These are phyloP conservation scores for Plodia interpunctella DNA, from an alignment of 1,140 invertebrate species.

Conservation along the genomic window DNA sequence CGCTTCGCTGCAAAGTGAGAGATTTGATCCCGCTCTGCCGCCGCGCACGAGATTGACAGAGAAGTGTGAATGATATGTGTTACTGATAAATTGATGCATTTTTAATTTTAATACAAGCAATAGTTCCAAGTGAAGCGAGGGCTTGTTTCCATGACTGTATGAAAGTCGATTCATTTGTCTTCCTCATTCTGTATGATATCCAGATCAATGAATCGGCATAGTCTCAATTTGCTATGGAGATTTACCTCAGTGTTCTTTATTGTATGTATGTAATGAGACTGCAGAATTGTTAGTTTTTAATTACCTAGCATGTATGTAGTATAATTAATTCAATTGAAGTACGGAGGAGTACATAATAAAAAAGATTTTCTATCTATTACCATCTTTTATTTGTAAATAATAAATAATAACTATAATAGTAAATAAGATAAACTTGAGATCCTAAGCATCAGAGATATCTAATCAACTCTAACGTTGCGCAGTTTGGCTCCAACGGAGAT, in stretches of 20 bases:
- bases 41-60: constrained; percentile 30
- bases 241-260: constrained; percentile 62
- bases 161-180: constrained; percentile 26
- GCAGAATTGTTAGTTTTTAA: constrained; percentile 73
- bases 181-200: constrained; percentile 11
- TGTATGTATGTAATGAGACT: constrained; percentile 70
- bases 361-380: constrained; percentile 58
- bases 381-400: constrained; percentile 37
- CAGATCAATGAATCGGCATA: constrained; percentile 25
- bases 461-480: constrained; percentile 48
- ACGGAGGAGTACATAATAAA: constrained; percentile 70
- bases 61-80: constrained; percentile 23
- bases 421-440: background rate
- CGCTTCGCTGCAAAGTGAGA: constrained; percentile 23
- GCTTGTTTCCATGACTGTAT: constrained; percentile 32
- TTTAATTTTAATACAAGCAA: constrained; percentile 54
- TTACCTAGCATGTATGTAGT: constrained; percentile 69
- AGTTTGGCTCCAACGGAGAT: constrained; percentile 47
- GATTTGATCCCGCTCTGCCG: constrained; percentile 29
- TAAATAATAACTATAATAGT: constrained; percentile 5
- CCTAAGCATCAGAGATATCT: background rate
- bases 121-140: constrained; percentile 32
- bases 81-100: constrained; percentile 60
- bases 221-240: constrained; percentile 53
- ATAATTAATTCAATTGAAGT: constrained; percentile 58